Conservation (phyloP, 1,140 invertebrate genomes). For the Scaptomyza montana region DNA sequence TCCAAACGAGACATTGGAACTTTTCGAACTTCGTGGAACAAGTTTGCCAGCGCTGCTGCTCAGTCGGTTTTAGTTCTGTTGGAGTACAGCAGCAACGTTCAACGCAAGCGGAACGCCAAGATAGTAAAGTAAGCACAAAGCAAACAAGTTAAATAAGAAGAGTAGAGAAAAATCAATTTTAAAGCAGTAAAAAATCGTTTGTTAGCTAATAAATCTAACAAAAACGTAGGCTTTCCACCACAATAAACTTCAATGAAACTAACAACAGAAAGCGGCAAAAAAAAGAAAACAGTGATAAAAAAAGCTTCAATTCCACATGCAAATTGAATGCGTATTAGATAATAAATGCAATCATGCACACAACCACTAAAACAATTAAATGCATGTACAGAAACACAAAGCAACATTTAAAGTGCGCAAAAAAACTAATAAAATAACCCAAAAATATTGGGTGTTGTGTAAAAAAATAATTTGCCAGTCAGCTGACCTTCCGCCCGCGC, state of each 20-base stretch:
- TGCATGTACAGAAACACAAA: conserved; percentile 7
- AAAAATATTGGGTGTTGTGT: not conserved
- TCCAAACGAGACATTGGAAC: conserved; percentile 45
- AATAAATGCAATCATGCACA: conserved; percentile 52
- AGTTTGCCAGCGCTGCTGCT: conserved; percentile 54
- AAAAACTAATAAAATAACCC: conserved; percentile 9
- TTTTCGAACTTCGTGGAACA: conserved; percentile 70
- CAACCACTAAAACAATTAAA: conserved; percentile 12
- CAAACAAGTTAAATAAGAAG: conserved; percentile 33
- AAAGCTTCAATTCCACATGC: conserved; percentile 26
- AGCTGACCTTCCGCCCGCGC: conserved; percentile 65
- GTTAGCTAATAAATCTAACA: not conserved
- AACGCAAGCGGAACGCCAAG: conserved; percentile 65
- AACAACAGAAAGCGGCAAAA: conserved; percentile 16
- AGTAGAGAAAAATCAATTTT: conserved; percentile 32
- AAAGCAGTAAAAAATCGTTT: conserved; percentile 9
- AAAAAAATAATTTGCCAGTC: conserved; percentile 61
- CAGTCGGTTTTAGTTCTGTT: conserved; percentile 76
- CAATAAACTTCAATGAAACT: conserved; percentile 8
- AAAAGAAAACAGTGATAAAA: conserved; percentile 61
- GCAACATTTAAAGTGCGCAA: conserved; percentile 45
- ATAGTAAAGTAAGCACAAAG: conserved; percentile 69
- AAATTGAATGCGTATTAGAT: conserved; percentile 58
- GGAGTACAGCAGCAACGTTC: conserved; percentile 74
- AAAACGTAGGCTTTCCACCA: not conserved